Base-by-base conservation (phyloP, 2,888 invertebrate species). In the Dendrolimus pini region DNA sequence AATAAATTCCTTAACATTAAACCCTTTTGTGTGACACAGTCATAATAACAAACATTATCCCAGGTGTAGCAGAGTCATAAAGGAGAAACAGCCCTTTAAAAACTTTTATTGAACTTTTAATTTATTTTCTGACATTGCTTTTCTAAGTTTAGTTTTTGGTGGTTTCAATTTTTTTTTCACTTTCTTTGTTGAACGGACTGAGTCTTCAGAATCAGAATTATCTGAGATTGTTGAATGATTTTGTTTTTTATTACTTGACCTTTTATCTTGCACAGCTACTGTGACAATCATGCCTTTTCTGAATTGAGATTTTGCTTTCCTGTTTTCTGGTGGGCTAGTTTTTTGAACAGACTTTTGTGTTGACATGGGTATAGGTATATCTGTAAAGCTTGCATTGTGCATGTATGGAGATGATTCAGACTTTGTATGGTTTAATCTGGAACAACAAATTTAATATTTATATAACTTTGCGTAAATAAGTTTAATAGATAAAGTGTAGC, bases 211-310 rank as follows among this genome's bases (percentile, higher is more conserved):
- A 69, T 86, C 92, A 12, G 80, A 86, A 62, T 83, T 83, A 54
- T 90, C 91, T 14, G 86, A 83, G 10, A 80, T 69, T 41, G 77
- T 66, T 56, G 66, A 63, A 61, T 62, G 77, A 52, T 70, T 69
- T 56, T 63, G 60, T 69, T 79, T 84, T 69, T 79, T 84, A 56
- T 68, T 70, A 61, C 64, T 80, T 56, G 69, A 65, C 68, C 89
- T 91, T 62, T 84, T 89, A 41, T 72, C 80, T 71, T 91, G 91
- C 42, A 90, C 74, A 2, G 93, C 93, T 10, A 93, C 92, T 41
- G 93, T 92, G 0, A 94, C 92, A 62, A 93, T 83, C 18, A 92
- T 93, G 60, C 92, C 84, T 65, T 93, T 93, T 69, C 92, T 92
- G 68, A 94, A 94, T 62, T 91, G 91, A 59, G 78, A 78, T 64